These are phyloP conservation scores for Mungos mungo DNA, from an alignment of 2,113 vertebrate genomes.

Conservation along the genomic window DNA sequence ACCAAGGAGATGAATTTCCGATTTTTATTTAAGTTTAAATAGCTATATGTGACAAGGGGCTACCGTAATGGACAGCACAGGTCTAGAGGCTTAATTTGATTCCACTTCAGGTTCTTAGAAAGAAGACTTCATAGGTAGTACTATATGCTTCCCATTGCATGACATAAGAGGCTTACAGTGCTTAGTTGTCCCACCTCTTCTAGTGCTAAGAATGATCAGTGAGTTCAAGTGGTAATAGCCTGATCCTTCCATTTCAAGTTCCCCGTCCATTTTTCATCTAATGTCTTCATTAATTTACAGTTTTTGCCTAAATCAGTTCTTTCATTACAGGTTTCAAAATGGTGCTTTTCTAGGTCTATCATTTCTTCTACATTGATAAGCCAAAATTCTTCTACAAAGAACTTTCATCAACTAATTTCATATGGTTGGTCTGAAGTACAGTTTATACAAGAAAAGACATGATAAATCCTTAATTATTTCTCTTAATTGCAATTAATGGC, in stretches of 20 bases:
- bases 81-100: conserved; percentile 15
- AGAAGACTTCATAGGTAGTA: background rate
- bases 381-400: conserved; percentile 13
- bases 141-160: background rate
- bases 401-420: background rate
- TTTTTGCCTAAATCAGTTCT: background rate
- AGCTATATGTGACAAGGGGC: background rate
- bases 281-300: background rate
- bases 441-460: conserved; percentile 38
- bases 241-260: conserved; percentile 28
- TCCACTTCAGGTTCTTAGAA: conserved; percentile 41
- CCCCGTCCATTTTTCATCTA: background rate
- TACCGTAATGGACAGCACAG: background rate
- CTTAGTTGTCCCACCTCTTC: background rate
- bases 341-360: background rate
- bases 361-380: background rate
- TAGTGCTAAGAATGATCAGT: background rate
- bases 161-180: background rate
- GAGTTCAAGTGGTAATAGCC: background rate
- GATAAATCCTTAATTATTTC: conserved; percentile 3
- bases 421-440: background rate
- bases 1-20: conserved; percentile 5
- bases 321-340: conserved; percentile 4
- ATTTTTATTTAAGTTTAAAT: conserved; percentile 22
- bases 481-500: conserved; percentile 9